phyloP scores from a whole-genome alignment of 2,797 vertebrate species.

The Otus scops region DNA sequence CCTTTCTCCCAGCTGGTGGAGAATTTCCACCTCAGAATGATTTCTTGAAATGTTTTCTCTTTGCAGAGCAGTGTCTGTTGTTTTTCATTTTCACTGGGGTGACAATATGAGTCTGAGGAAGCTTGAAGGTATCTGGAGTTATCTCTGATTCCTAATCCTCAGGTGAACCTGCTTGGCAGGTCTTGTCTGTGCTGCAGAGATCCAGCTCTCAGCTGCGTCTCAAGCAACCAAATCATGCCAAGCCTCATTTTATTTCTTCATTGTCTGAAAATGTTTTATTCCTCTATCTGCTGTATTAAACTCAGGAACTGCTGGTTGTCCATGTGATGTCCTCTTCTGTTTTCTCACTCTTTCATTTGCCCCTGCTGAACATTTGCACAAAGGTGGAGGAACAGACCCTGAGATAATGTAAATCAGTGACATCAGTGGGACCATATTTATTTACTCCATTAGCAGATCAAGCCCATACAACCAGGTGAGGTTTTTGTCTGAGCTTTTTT shows the following conservation, averaged over 20 bases:
- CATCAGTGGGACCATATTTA: background rate
- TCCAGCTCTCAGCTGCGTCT: background rate
- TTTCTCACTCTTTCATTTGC: background rate
- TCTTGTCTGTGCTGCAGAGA: background rate
- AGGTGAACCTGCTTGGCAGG: background rate
- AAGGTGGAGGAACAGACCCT: background rate
- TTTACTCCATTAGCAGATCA: background rate
- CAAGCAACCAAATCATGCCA: background rate
- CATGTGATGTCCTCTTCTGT: background rate
- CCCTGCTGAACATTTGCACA: background rate
- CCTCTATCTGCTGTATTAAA: background rate
- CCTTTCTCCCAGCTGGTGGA: background rate
- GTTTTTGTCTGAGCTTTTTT: background rate
- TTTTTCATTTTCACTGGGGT: background rate
- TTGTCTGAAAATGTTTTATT: background rate
- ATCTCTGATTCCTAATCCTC: background rate
- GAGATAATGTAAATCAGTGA: background rate
- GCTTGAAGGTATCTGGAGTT: slow-evolving; percentile 37
- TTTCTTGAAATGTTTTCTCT: slow-evolving; percentile 22
- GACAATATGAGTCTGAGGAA: background rate
- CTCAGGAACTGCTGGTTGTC: background rate
- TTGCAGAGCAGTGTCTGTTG: background rate
- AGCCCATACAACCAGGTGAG: background rate
- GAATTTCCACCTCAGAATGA: slow-evolving; percentile 19
- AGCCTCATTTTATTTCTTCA: background rate